phyloP scores from a whole-genome alignment of 1,140 invertebrate species.

The Babylonia areolata region DNA sequence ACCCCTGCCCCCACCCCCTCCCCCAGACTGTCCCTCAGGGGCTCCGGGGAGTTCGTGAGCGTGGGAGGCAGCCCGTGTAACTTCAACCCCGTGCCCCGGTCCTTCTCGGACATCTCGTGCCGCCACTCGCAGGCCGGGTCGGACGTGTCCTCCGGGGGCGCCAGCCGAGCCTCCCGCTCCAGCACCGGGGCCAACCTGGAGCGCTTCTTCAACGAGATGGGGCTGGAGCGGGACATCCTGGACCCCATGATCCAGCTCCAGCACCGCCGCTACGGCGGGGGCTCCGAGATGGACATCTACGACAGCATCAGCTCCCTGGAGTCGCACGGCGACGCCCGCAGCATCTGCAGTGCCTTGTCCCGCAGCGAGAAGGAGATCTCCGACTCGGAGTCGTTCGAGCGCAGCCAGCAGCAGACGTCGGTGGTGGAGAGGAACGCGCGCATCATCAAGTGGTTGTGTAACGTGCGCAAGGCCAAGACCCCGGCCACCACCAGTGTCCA shows the following conservation, averaged over 20 bases:
- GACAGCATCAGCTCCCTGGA: slow-evolving; percentile 87
- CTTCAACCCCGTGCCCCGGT: slow-evolving; percentile 55
- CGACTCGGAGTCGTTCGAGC: slow-evolving; percentile 57
- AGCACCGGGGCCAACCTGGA: slow-evolving; percentile 74
- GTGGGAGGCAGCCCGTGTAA: background rate
- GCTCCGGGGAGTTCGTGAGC: background rate
- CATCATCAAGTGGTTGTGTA: slow-evolving; percentile 97
- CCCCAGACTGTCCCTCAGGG: slow-evolving; percentile 4
- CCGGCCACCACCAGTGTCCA: slow-evolving; percentile 5
- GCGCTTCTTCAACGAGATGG: slow-evolving; percentile 90
- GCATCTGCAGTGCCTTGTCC: slow-evolving; percentile 70
- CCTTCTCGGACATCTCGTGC: slow-evolving; percentile 70
- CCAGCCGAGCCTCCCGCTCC: slow-evolving; percentile 63
- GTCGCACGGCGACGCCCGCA: slow-evolving; percentile 80
- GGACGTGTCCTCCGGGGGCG: slow-evolving; percentile 60
- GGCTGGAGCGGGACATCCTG: slow-evolving; percentile 84
- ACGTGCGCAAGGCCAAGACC: slow-evolving; percentile 69
- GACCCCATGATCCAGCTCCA: slow-evolving; percentile 65
- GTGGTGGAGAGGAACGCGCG: slow-evolving; percentile 95
- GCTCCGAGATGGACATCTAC: slow-evolving; percentile 80
- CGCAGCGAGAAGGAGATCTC: slow-evolving; percentile 53
- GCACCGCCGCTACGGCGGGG: slow-evolving; percentile 46
- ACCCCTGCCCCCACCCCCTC: too few species aligned
- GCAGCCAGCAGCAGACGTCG: slow-evolving; percentile 81
- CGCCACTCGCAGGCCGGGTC: slow-evolving; percentile 65